These are phyloP conservation scores for Ivindomyrus marchei DNA, from an alignment of 2,113 vertebrate species.

Conservation along the genomic window DNA sequence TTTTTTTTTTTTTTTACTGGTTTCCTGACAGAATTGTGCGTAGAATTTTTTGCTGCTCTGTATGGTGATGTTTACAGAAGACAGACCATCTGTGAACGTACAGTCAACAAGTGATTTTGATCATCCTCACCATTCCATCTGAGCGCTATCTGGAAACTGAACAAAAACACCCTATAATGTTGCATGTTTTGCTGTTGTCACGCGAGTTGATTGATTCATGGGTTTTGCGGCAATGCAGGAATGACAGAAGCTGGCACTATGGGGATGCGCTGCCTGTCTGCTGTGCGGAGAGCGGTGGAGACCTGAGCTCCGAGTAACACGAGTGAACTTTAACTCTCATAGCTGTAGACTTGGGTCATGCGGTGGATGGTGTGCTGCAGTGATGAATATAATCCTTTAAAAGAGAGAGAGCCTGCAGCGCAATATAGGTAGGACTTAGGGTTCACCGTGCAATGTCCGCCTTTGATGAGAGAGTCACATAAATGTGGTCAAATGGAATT, in stretches of 20 bases:
- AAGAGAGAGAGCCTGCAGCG: not conserved
- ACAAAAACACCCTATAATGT: not conserved
- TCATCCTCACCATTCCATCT: not conserved
- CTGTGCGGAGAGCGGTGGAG: not conserved
- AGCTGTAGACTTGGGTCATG: not conserved
- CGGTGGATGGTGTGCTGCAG: not conserved
- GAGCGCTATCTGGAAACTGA: not conserved
- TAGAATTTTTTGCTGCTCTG: not conserved
- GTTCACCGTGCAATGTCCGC: not conserved
- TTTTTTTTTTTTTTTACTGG: not conserved
- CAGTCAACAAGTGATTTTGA: not conserved
- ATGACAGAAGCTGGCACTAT: not conserved
- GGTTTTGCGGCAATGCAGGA: not conserved
- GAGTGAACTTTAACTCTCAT: not conserved
- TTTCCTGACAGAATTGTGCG: constrained; percentile 25
- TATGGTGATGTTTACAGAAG: not conserved
- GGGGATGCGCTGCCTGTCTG: not conserved
- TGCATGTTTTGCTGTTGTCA: not conserved
- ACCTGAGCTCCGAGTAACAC: not conserved
- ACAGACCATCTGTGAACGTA: not conserved
- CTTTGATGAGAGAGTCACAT: not conserved
- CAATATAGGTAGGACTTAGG: not conserved
- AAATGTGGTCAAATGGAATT: not conserved
- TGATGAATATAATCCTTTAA: not conserved
- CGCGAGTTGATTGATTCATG: not conserved